Conservation (phyloP, 1,140 invertebrate genomes). For the Cardiocondyla obscurior region DNA sequence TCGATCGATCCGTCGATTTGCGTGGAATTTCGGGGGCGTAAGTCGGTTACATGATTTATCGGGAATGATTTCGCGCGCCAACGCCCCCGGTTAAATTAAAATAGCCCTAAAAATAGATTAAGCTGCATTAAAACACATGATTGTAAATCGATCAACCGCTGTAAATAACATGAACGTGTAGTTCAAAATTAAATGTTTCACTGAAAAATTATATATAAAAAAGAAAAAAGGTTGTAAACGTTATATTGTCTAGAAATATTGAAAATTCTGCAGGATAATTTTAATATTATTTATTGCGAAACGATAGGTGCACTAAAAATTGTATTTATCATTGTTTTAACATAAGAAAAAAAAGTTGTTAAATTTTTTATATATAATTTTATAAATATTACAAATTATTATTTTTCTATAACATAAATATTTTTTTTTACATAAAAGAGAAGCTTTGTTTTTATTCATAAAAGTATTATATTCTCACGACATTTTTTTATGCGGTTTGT, state of each 20-base stretch:
- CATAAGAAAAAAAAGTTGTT: too few relatives aligned
- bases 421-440: too few relatives aligned
- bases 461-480: neutral
- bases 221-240: neutral
- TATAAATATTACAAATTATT: neutral
- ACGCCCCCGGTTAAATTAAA: constrained; percentile 27
- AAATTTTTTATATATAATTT: too few relatives aligned
- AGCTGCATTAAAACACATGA: neutral
- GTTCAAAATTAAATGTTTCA: constrained; percentile 23
- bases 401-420: neutral
- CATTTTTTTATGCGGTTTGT: neutral
- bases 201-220: constrained; percentile 3
- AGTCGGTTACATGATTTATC: constrained; percentile 37
- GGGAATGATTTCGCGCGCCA: constrained; percentile 22
- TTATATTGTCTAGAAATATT: neutral
- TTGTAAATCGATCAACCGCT: neutral
- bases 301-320: neutral
- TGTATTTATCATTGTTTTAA: neutral
- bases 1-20: constrained; percentile 36
- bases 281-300: neutral
- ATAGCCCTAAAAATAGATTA: constrained; percentile 14
- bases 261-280: neutral
- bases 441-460: neutral
- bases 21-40: neutral
- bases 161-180: neutral